These are phyloP conservation scores for Rhopalosiphum maidis DNA, from an alignment of 1,140 invertebrate species.

Conservation along the genomic window DNA sequence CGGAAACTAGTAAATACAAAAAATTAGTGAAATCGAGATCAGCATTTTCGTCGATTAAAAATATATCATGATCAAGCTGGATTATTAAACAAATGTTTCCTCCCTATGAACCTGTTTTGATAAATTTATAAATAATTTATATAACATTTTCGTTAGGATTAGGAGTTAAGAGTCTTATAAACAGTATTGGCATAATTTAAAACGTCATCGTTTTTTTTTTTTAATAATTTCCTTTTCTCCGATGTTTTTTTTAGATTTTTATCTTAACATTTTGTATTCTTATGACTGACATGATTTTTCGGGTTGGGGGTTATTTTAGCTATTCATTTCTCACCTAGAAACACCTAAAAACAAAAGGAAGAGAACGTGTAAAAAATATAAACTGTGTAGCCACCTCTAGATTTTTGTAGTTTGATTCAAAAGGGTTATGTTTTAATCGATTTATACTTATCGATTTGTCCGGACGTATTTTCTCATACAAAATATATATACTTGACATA, in stretches of 20 bases:
- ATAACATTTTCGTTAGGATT: not conserved
- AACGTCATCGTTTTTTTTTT: no score
- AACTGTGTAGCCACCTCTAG: no score
- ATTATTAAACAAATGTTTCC: not conserved
- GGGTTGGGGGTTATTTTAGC: no score
- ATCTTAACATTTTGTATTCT: no score
- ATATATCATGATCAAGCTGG: no score
- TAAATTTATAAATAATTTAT: not conserved
- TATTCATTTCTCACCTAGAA: no score
- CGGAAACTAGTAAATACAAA: not conserved
- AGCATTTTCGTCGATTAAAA: not conserved
- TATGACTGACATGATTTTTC: no score
- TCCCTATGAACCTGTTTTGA: not conserved
- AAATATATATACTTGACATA: not conserved
- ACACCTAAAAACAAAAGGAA: no score
- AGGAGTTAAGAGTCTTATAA: not conserved
- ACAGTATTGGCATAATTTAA: not conserved
- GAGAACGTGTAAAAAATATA: not conserved
- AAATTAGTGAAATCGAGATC: not conserved
- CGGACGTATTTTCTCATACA: not conserved
- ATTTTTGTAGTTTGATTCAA: not conserved
- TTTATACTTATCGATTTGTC: no score
- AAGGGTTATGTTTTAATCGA: no score
- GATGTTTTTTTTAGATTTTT: not conserved
- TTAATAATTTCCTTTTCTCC: no score